Conservation (phyloP, 2,888 invertebrate species). For the Dolomedes plantarius region DNA sequence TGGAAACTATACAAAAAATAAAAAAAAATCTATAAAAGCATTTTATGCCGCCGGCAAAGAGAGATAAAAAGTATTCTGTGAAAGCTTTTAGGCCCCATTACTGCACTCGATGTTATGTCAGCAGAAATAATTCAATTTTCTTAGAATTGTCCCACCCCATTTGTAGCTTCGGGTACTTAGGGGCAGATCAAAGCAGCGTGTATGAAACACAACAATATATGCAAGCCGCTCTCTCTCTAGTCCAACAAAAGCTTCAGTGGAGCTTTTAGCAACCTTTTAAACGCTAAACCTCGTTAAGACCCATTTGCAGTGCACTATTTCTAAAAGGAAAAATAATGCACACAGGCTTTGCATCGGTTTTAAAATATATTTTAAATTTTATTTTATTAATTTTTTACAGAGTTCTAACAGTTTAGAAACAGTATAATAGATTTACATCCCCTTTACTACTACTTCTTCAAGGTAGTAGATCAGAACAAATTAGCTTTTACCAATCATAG, state of each 20-base stretch:
- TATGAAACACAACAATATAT: constrained; percentile 32
- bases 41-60: not conserved
- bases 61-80: not conserved
- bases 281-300: constrained; percentile 42
- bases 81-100: constrained; percentile 60
- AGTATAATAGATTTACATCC: too few species aligned
- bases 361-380: too few species aligned
- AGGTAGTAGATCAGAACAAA: too few species aligned
- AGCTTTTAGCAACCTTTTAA: constrained; percentile 60
- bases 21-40: not conserved
- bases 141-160: constrained; percentile 36
- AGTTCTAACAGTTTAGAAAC: too few species aligned
- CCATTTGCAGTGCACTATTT: too few species aligned
- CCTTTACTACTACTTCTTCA: too few species aligned
- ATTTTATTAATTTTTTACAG: too few species aligned
- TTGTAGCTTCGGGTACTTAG: constrained; percentile 2
- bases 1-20: too few species aligned
- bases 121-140: constrained; percentile 57
- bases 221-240: not conserved
- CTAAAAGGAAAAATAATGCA: too few species aligned
- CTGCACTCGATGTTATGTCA: constrained; percentile 33
- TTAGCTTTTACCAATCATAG: too few species aligned
- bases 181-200: not conserved
- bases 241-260: constrained; percentile 24
- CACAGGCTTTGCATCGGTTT: too few species aligned